phyloP scores from a whole-genome alignment of 92 coral and sea anemone species.

The Epizoanthus rinbou region DNA sequence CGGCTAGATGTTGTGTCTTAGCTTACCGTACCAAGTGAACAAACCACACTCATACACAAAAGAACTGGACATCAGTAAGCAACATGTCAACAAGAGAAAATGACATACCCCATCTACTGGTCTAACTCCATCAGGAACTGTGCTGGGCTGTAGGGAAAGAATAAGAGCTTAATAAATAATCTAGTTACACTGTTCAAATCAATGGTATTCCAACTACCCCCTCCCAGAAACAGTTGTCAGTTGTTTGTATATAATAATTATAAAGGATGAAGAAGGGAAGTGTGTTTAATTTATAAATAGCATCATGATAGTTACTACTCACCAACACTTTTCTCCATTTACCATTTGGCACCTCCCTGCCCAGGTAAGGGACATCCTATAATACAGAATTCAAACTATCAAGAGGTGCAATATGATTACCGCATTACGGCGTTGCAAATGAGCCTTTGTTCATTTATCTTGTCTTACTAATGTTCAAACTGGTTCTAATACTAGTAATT shows the following conservation, averaged over 20 bases:
- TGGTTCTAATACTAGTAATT: no score
- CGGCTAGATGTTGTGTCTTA: no score
- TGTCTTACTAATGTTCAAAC: no score
- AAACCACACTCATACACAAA: no score
- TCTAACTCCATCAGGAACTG: conserved; percentile 39
- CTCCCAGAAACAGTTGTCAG: no score
- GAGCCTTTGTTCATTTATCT: no score
- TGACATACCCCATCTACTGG: conserved; percentile 40
- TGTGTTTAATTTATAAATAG: no score
- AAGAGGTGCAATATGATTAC: neutral
- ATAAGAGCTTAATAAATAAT: neutral
- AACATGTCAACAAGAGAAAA: no score
- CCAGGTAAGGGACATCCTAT: conserved; percentile 15
- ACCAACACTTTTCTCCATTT: conserved; percentile 44
- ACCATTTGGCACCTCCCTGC: conserved; percentile 11
- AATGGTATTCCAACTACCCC: neutral
- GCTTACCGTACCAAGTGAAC: no score
- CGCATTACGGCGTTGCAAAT: no score
- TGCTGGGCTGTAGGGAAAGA: conserved; percentile 33
- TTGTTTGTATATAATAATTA: neutral
- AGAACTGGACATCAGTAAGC: no score
- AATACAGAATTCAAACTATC: neutral
- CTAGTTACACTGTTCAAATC: neutral
- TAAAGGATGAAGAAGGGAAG: neutral
- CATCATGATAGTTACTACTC: neutral